phyloP scores from a whole-genome alignment of 1,140 invertebrate species.

The Mya arenaria region DNA sequence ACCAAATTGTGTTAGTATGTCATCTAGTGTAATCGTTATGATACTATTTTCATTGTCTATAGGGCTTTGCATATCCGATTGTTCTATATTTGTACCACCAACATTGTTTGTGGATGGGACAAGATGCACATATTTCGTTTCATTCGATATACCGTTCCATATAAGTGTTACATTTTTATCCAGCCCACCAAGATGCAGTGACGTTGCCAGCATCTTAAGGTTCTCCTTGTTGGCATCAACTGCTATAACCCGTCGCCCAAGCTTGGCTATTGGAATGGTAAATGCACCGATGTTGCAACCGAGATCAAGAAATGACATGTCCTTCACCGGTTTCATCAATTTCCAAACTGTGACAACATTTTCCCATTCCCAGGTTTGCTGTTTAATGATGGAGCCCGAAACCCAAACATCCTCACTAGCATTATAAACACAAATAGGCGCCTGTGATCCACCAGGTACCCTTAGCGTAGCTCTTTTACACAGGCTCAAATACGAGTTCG shows the following conservation, averaged over 20 bases:
- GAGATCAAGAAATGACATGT: conserved; percentile 64
- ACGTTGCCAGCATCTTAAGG: conserved; percentile 59
- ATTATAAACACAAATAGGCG: conserved; percentile 48
- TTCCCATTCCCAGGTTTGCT: conserved; percentile 37
- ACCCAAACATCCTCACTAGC: conserved; percentile 24
- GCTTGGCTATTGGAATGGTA: conserved; percentile 62
- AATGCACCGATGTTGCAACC: conserved; percentile 73
- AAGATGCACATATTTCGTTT: conserved; percentile 54
- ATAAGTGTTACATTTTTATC: conserved; percentile 60
- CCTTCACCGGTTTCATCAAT: not conserved
- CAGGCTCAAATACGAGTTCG: too few species aligned
- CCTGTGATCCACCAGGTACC: too few species aligned
- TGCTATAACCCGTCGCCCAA: conserved; percentile 65
- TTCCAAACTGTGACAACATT: conserved; percentile 11
- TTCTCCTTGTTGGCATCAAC: conserved; percentile 64
- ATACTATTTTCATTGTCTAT: conserved; percentile 6
- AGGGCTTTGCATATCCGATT: not conserved
- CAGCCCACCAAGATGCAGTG: conserved; percentile 54
- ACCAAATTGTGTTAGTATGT: conserved; percentile 47
- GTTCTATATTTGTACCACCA: conserved; percentile 59
- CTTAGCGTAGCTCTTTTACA: too few species aligned
- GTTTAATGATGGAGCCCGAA: not conserved
- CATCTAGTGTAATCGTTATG: conserved; percentile 55
- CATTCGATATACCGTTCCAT: conserved; percentile 64
- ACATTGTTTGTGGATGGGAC: conserved; percentile 60